Conservation (phyloP, 1,140 invertebrate species). For the Heliconius eleuchia region DNA sequence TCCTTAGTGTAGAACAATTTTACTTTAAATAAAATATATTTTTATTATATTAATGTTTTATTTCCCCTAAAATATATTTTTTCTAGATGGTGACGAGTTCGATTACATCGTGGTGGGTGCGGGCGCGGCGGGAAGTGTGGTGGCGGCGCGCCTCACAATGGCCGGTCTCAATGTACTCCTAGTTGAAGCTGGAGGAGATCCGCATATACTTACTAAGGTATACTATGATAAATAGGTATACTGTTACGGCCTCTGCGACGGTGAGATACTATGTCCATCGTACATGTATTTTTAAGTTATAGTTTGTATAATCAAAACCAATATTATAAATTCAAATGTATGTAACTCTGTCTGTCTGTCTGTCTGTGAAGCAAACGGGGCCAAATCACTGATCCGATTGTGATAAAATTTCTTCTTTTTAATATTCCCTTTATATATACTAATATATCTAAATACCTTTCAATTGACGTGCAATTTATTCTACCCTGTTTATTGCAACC, state of each 20-base stretch:
- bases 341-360: too few species aligned
- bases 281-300: too few species aligned
- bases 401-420: too few species aligned
- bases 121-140: conserved; percentile 56
- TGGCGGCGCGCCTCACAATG: conserved; percentile 54
- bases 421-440: too few species aligned
- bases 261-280: neutral
- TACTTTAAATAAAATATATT: neutral
- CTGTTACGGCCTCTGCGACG: neutral
- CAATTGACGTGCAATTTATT: too few species aligned
- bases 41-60: neutral
- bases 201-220: conserved; percentile 46
- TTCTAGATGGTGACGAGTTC: conserved; percentile 53
- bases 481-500: too few species aligned
- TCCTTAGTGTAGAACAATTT: neutral
- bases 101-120: conserved; percentile 69
- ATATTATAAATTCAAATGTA: too few species aligned
- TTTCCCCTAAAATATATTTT: neutral
- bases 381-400: too few species aligned
- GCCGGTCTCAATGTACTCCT: conserved; percentile 52
- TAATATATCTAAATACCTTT: too few species aligned
- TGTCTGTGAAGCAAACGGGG: too few species aligned
- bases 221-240: neutral
- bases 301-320: too few species aligned
- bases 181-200: conserved; percentile 59